phyloP scores from a whole-genome alignment of 2,888 invertebrate species.

The Acronicta aceris region DNA sequence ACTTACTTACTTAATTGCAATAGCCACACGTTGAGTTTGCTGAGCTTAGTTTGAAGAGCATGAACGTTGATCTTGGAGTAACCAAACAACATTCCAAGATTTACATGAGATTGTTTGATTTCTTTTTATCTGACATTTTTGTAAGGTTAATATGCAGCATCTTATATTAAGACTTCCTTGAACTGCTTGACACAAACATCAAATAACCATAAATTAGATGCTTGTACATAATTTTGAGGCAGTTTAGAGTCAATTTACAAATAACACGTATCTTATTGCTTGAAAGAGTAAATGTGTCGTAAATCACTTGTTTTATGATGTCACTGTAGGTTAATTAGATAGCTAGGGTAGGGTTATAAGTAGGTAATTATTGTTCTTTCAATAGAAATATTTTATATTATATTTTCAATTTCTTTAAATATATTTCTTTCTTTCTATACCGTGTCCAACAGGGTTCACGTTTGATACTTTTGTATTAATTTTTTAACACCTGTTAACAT shows the following conservation, averaged over 20 bases:
- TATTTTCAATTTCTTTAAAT: no score
- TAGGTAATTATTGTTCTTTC: no score
- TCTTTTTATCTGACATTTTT: conserved; percentile 11
- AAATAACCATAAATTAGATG: not conserved
- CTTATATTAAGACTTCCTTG: conserved; percentile 14
- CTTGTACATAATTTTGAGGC: conserved; percentile 5
- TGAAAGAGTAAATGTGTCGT: not conserved
- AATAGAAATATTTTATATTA: no score
- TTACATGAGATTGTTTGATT: conserved; percentile 10
- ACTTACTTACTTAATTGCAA: conserved; percentile 20
- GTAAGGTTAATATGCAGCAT: not conserved
- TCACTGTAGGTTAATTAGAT: not conserved
- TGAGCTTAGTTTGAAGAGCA: not conserved
- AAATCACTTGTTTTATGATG: not conserved
- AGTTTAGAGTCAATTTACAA: not conserved
- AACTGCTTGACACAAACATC: conserved; percentile 5
- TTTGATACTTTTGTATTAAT: no score
- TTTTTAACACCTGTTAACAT: no score
- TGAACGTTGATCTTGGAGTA: conserved; percentile 12
- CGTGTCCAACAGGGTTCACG: no score
- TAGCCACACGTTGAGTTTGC: not conserved
- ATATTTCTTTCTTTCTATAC: no score
- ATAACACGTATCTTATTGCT: not conserved
- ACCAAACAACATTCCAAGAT: conserved; percentile 32
- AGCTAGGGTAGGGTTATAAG: not conserved